These are phyloP conservation scores for Eristalinus aeneus DNA, from an alignment of 2,888 invertebrate genomes.

Conservation along the genomic window DNA sequence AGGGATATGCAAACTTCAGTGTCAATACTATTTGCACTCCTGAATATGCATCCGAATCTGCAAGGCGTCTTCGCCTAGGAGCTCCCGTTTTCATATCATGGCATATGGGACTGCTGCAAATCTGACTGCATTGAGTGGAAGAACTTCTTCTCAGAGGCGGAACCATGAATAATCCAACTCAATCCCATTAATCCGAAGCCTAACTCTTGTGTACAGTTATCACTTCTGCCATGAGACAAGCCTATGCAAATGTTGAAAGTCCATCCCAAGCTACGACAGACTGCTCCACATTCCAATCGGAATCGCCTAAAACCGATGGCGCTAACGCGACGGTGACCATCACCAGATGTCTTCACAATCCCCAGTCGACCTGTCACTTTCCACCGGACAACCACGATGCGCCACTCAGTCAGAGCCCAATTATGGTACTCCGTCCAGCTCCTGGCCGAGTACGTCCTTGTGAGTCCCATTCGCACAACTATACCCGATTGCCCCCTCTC, in stretches of 20 bases:
- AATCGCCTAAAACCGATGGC: not conserved
- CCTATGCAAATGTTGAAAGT: not conserved
- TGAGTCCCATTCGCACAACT: slow-evolving; percentile 59
- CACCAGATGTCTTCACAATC: not conserved
- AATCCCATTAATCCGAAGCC: no score
- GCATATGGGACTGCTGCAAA: no score
- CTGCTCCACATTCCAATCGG: no score
- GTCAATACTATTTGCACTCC: no score
- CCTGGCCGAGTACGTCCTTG: not conserved
- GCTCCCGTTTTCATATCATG: no score
- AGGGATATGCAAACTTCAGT: no score
- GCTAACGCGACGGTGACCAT: not conserved
- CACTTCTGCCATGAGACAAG: not conserved
- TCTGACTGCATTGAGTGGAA: no score
- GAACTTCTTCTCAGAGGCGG: no score
- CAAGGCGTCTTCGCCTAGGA: no score
- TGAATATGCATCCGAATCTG: no score
- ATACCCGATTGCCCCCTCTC: slow-evolving; percentile 22
- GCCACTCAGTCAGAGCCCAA: not conserved
- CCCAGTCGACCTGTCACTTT: not conserved
- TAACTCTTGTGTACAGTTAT: not conserved
- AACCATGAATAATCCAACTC: no score
- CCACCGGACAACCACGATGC: not conserved
- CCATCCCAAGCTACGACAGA: not conserved
- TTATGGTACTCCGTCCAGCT: not conserved